Evolutionary conservation across 2,888 invertebrate genomes (phyloP).

Genomic region (Colletes collaris): DNA sequence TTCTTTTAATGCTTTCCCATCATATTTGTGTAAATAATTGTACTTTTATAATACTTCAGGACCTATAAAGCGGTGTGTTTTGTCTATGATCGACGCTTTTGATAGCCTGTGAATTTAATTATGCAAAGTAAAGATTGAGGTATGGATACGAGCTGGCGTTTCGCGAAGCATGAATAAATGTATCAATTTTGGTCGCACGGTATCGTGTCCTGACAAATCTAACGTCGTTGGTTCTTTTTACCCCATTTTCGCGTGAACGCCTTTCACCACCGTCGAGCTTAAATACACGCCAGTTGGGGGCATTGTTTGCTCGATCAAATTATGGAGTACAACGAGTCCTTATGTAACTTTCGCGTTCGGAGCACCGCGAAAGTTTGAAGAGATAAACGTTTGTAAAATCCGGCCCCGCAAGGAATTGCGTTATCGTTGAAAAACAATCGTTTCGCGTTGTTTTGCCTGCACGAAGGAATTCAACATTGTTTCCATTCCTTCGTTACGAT

Average conservation of each 20-base stretch:
- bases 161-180: slow-evolving; percentile 31
- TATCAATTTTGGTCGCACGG: slow-evolving; percentile 21
- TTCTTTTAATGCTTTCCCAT: no score
- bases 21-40: no score
- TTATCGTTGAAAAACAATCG: no score
- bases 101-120: no score
- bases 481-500: no score
- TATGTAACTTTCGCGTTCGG: slow-evolving; percentile 28
- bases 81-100: no score
- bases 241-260: slow-evolving; percentile 6
- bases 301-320: slow-evolving; percentile 61
- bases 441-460: no score
- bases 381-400: slow-evolving; percentile 4
- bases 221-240: slow-evolving; percentile 1
- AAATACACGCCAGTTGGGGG: slow-evolving; percentile 21
- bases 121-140: no score
- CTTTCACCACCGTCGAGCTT: slow-evolving; percentile 4
- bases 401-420: no score
- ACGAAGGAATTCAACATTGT: no score
- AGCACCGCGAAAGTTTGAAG: slow-evolving; percentile 54
- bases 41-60: no score
- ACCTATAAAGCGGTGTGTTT: no score
- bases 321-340: slow-evolving; percentile 55
- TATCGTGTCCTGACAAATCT: slow-evolving; percentile 21
- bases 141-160: slow-evolving; percentile 2